Conservation (phyloP, 92 coral and sea anemone genomes). For the Parazoanthus atlanticus region DNA sequence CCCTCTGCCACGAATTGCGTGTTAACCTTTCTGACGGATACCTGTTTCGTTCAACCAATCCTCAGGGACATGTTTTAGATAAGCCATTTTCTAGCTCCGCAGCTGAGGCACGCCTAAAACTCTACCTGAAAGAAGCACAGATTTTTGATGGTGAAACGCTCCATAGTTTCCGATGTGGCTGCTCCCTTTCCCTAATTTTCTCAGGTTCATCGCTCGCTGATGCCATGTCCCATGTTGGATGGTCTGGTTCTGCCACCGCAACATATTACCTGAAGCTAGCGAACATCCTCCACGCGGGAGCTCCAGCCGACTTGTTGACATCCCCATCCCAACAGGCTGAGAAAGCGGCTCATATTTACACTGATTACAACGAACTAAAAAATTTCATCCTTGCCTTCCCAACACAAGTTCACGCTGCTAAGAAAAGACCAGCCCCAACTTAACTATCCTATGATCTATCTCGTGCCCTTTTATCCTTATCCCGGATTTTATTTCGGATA, state of each 20-base stretch:
- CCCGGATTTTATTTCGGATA: constrained; percentile 2
- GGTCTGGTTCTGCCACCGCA: constrained; percentile 44
- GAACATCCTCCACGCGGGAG: constrained; percentile 38
- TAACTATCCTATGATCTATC: background rate
- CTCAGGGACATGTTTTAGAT: constrained; percentile 41
- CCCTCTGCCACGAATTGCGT: constrained; percentile 37
- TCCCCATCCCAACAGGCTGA: constrained; percentile 30
- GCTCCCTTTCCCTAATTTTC: constrained; percentile 49
- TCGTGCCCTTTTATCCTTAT: background rate
- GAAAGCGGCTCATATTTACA: constrained; percentile 10
- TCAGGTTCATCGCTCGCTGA: constrained; percentile 56
- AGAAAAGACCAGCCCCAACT: background rate
- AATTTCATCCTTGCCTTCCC: constrained; percentile 51
- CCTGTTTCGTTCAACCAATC: constrained; percentile 61
- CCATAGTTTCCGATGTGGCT: constrained; percentile 55
- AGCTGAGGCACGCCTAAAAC: constrained; percentile 39
- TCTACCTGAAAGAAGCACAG: constrained; percentile 20
- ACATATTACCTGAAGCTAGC: constrained; percentile 48
- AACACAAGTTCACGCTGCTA: background rate
- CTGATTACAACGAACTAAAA: constrained; percentile 55
- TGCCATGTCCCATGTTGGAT: constrained; percentile 49
- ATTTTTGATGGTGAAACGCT: constrained; percentile 31
- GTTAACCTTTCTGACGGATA: constrained; percentile 44
- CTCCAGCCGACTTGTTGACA: constrained; percentile 56
- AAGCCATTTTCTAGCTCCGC: constrained; percentile 37